Percentiles rank a stretch among this genome's conserved stretches.
These are phyloP conservation scores for Pediacus dermestoides DNA, from an alignment of 2,888 invertebrate genomes.

Conservation along the genomic window DNA sequence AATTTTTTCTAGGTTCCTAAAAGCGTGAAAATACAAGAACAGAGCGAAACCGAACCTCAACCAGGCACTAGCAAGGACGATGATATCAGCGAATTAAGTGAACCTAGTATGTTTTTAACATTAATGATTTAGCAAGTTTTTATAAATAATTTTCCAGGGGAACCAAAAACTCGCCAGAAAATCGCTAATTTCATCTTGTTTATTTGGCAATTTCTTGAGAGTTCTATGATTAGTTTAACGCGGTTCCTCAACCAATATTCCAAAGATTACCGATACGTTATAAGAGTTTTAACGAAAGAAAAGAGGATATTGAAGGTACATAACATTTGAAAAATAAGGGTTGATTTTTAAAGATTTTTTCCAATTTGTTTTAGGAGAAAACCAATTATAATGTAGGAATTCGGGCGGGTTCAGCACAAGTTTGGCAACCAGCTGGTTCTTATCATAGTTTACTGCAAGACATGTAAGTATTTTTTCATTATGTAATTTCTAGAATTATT, in stretches of 20 bases:
- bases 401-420: conserved; percentile 62
- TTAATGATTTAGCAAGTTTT: too few species aligned
- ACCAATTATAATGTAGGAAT: conserved; percentile 66
- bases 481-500: not conserved
- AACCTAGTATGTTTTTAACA: conserved; percentile 32
- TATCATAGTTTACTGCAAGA: conserved; percentile 43
- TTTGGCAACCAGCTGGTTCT: conserved; percentile 57
- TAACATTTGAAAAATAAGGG: conserved; percentile 1
- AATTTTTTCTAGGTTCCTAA: conserved; percentile 29
- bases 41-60: conserved; percentile 36
- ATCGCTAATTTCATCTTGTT: conserved; percentile 56
- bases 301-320: conserved; percentile 81
- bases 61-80: conserved; percentile 46
- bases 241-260: conserved; percentile 82
- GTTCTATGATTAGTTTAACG: conserved; percentile 77
- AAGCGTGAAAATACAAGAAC: conserved; percentile 32
- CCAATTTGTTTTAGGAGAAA: conserved; percentile 58
- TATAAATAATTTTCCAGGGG: conserved; percentile 6
- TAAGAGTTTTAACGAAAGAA: conserved; percentile 82
- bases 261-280: conserved; percentile 91
- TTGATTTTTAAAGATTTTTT: conserved; percentile 3
- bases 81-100: conserved; percentile 40
- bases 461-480: conserved; percentile 35
- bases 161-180: conserved; percentile 52
- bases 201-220: conserved; percentile 69